Conservation (phyloP, 2,113 vertebrate genomes). For the Pollimyrus isidori region DNA sequence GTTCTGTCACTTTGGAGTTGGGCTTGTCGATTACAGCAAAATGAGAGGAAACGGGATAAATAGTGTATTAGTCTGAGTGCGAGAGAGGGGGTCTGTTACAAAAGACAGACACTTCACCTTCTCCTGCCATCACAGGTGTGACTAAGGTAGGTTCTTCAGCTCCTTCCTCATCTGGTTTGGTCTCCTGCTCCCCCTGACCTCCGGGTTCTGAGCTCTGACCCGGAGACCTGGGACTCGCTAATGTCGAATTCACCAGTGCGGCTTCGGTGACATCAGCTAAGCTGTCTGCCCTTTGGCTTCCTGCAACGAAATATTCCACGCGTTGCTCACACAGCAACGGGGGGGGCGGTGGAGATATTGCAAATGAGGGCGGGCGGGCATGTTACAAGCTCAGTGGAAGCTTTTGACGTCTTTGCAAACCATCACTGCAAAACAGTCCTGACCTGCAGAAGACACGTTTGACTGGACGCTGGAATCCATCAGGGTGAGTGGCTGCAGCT, state of each 20-base stretch:
- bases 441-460: constrained; percentile 21
- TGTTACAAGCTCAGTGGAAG: not conserved
- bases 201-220: constrained; percentile 36
- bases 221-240: constrained; percentile 12
- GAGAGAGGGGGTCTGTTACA: not conserved
- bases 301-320: constrained; percentile 26
- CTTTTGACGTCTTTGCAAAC: not conserved
- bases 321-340: not conserved
- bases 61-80: not conserved
- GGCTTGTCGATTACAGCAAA: not conserved
- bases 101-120: constrained; percentile 15
- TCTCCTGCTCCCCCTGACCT: constrained; percentile 19
- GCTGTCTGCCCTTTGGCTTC: constrained; percentile 24
- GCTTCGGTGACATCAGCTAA: constrained; percentile 22
- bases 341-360: not conserved
- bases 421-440: not conserved
- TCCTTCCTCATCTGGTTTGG: constrained; percentile 12
- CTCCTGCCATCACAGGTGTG: constrained; percentile 21
- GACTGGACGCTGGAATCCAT: constrained; percentile 44
- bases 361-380: not conserved
- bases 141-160: not conserved
- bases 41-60: not conserved
- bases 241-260: constrained; percentile 7
- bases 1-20: not conserved
- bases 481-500: constrained; percentile 76